Base-by-base conservation (phyloP, 1,140 invertebrate species). In the Pseudomyrmex gracilis region DNA sequence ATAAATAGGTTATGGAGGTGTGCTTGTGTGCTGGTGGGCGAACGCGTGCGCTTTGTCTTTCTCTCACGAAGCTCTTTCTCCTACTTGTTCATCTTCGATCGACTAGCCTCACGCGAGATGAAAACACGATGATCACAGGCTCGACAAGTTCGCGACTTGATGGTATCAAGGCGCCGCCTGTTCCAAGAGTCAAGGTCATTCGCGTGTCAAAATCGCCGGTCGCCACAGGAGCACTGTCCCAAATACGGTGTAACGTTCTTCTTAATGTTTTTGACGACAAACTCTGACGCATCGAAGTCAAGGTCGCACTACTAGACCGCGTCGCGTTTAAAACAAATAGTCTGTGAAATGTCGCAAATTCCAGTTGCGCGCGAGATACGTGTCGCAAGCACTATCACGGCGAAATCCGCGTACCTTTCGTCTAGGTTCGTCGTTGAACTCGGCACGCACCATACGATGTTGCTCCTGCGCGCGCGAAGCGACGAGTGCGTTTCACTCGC, bases 11-110 rank as follows among this genome's bases (percentile, higher is more conserved):
- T 13, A 20, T 15, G 22, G 12, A 49, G 13, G 24, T 47, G 55
- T n/a, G 55, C 34, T 34, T 34, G 34, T 34, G 22, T 58, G 12
- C 45, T 13, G 22, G 1, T 22, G 5, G 24, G 47, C 77, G 45
- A 20, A 20, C 58, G 34, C 73, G 34, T 53, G 45, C 71, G 24
- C 20, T 66, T 22, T 8, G 17, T 45, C 13, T 22, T 12, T 58
- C 13, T 22, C 9, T 58, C 10, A 45, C 68, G 24, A 24, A 10
- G 12, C n/a, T 64, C 73, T 45, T 9, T 5, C 24, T 1, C 15
- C 24, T 74, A 83, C 61, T 73, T 43, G 43, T 73, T 84, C 86
- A 87, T 87, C 57, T 84, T 84, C 70, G 34, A 51, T 45, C 49
- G 73, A 22, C 70, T 24, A 82, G 58, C 73, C 51, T 24, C 74